Percentiles rank a stretch among this genome's conserved stretches.
phyloP scores from a whole-genome alignment of 1,140 invertebrate genomes.

The Antheraea mylitta region DNA sequence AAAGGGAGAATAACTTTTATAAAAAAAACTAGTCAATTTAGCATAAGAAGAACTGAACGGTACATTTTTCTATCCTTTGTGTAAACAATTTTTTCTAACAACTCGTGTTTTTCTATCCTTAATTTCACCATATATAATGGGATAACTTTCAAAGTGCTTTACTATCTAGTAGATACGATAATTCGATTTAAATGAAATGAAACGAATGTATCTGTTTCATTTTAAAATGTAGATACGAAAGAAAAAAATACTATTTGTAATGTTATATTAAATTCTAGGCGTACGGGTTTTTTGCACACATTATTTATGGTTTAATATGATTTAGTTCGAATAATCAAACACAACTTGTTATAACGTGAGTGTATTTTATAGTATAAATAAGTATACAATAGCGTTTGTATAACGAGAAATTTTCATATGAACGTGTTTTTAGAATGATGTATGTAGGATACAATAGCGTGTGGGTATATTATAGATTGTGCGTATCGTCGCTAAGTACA shows the following conservation, averaged over 20 bases:
- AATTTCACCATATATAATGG: conserved; percentile 33
- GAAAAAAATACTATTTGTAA: conserved; percentile 65
- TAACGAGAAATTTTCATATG: conserved; percentile 68
- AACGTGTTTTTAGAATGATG: conserved; percentile 55
- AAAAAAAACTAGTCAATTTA: conserved; percentile 58
- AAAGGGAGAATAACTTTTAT: neutral
- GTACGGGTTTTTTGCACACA: conserved; percentile 71
- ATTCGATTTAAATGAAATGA: neutral
- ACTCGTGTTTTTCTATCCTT: neutral
- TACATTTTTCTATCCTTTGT: neutral
- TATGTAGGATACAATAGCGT: conserved; percentile 58
- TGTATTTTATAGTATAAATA: conserved; percentile 62
- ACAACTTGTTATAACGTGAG: conserved; percentile 34
- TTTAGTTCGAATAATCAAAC: neutral
- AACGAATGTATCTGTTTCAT: neutral
- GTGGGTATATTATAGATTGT: conserved; percentile 41
- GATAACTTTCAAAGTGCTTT: conserved; percentile 76
- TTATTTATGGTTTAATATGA: conserved; percentile 28
- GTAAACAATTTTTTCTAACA: neutral
- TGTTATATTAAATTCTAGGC: conserved; percentile 63
- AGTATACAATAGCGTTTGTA: conserved; percentile 72
- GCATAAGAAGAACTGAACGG: conserved; percentile 35
- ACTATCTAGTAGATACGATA: conserved; percentile 74
- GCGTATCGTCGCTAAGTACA: conserved; percentile 38
- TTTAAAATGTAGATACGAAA: neutral